phyloP scores from a whole-genome alignment of 2,797 vertebrate species.

The Mus minutoides region DNA sequence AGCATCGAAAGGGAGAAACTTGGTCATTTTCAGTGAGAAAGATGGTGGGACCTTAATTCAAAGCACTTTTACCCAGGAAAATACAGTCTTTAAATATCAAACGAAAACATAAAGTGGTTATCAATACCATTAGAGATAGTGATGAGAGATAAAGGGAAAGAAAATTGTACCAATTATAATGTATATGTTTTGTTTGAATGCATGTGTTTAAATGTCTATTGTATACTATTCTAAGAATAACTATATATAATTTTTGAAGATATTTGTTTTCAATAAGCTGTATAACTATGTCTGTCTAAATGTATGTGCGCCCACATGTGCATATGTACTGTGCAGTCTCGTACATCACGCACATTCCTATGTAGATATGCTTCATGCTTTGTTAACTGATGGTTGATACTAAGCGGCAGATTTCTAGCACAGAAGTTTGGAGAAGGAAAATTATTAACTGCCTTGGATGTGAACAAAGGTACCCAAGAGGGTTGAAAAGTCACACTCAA shows the following conservation, averaged over 20 bases:
- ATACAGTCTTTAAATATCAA: neutral
- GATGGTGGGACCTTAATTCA: neutral
- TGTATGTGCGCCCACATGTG: neutral
- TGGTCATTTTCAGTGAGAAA: neutral
- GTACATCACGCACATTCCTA: accelerated
- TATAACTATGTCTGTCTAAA: conserved; percentile 44
- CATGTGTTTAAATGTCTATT: conserved; percentile 47
- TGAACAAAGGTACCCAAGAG: conserved; percentile 43
- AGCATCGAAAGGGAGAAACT: neutral
- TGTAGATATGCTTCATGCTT: neutral
- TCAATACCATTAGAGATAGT: conserved; percentile 15
- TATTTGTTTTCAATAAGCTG: conserved; percentile 43
- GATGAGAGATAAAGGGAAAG: neutral
- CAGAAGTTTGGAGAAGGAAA: conserved; percentile 79
- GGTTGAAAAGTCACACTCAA: neutral
- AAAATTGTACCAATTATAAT: neutral
- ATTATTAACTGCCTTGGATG: conserved; percentile 74
- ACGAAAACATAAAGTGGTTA: neutral
- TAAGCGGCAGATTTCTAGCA: conserved; percentile 67
- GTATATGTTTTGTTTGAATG: neutral
- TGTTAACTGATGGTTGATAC: conserved; percentile 77
- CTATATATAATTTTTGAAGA: conserved; percentile 30
- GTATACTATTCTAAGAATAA: conserved; percentile 29
- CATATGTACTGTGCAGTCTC: neutral
- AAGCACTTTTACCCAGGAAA: neutral